These are phyloP conservation scores for Poecilus cupreus DNA, from an alignment of 2,888 invertebrate species.

Conservation along the genomic window DNA sequence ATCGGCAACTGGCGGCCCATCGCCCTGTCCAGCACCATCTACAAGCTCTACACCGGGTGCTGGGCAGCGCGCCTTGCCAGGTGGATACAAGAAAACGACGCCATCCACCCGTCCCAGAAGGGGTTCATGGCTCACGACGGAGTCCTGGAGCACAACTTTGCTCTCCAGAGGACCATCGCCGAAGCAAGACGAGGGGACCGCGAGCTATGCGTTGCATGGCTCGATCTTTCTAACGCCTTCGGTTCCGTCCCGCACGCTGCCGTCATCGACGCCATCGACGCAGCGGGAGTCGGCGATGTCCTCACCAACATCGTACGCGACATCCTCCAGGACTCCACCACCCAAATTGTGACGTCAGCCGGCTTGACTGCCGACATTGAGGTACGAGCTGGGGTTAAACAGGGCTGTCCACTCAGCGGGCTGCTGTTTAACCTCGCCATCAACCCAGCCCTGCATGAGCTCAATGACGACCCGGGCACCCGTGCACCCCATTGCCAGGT, in stretches of 20 bases:
- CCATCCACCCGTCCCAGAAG: not conserved
- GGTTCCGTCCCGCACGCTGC: no score
- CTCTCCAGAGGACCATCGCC: no score
- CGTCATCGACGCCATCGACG: no score
- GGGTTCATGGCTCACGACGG: no score
- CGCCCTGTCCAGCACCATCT: slow-evolving; percentile 15
- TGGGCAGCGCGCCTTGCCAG: no score
- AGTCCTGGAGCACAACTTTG: no score
- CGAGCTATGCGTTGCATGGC: no score
- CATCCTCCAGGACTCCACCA: not conserved
- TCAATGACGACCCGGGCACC: not conserved
- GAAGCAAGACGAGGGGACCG: no score
- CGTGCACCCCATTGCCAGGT: not conserved
- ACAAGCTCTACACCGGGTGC: slow-evolving; percentile 13
- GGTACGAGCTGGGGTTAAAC: not conserved
- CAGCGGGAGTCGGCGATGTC: not conserved
- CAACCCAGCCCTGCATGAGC: not conserved
- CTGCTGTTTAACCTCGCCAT: slow-evolving; percentile 13
- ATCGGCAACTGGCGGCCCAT: slow-evolving; percentile 26
- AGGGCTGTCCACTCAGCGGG: slow-evolving; percentile 33
- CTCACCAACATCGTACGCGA: not conserved
- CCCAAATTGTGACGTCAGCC: not conserved
- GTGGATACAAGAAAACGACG: not conserved
- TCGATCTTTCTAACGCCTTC: no score
- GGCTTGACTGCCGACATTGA: not conserved